Evolutionary conservation across 2,113 vertebrate species (phyloP), one percentile per base, ranked within the genome.

Genomic region (Mormoops blainvillei): DNA sequence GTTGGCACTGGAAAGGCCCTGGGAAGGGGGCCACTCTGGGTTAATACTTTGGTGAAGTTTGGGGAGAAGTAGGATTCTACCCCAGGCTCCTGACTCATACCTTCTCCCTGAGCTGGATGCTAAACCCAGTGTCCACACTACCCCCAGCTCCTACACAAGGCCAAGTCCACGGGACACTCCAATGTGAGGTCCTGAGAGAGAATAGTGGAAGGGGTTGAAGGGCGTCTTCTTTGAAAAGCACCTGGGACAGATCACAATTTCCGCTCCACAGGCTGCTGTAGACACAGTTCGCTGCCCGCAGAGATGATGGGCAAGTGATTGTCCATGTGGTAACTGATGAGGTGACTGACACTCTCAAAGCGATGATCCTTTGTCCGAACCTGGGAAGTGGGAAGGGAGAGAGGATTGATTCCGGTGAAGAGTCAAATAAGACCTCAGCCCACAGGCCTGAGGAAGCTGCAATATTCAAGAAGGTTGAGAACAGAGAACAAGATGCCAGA

Each of bases 271-370:
- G 99, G 99, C 96, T 99, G 99, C 97, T 99, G 99, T 83, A 99
- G 99, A 97, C 99, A 99, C 95, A 99, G 99, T 98, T 99, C 99
- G 0, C 99, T 99, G 96, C 99, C 99, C 0, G 99, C 99, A 0
- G 99, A 99, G 96, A 99, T 99, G 94, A 99, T 99, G 91, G 99
- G 99, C 92, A 99, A 98, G 93, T 99, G 99, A 99, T 99, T 99
- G 99, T 99, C 99, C 99, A 99, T 99, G 98, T 99, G 99, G 98
- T 99, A 99, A 97, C 99, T 99, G 98, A 99, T 99, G 97, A 99
- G 99, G 98, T 99, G 99, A 94, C 99, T 99, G 96, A 99, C 99
- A 0, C 99, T 99, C 97, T 99, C 99, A 2, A 99, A 99, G 70
- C 99, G 99, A 77, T 99, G 99, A 91, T 99, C 99, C 98, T 99